Base-by-base conservation (phyloP, 2,797 vertebrate genomes). In the Jordanella pulchra region DNA sequence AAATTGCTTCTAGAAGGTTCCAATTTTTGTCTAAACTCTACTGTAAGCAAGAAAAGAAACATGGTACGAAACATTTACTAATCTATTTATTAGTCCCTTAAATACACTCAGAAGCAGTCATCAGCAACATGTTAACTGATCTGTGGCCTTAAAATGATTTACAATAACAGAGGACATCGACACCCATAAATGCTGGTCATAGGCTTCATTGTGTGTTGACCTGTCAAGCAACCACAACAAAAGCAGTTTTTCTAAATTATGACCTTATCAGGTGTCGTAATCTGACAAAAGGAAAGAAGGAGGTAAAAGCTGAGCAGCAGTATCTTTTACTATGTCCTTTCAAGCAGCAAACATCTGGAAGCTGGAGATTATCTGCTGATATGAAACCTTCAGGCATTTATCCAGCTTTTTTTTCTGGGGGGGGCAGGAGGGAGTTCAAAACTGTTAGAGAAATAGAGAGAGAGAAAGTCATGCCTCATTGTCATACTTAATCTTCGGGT, bases 401-500 rank as follows among this genome's bases (percentile, higher is more conserved):
- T 83, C 68, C 63, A 86, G 71, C 81, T 73, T 68, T 61, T 71
- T 5, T 39, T 7, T n/a, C n/a, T n/a, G n/a, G n/a, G n/a, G n/a
- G n/a, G n/a, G n/a, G n/a, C 47, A 67, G 0, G 25, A 55, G 71
- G 85, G 78, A 90, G 91, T 84, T 66, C 63, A 78, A 91, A 72
- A 84, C 72, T n/a, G 28, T 68, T 27, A 67, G 64, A 78, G 65
- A 81, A 67, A 87, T 13, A 82, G 44, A 25, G 2, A 53, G 61
- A 10, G 67, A 60, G 70, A 82, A 75, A 67, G 84, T 79, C 80
- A 56, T 65, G 81, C 76, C 85, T 91, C 87, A 89, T 91, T 91
- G 89, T 91, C 87, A 91, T 87, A 87, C 89, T 86, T 92, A 89
- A 90, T 92, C 89, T 90, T 76, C 17, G 61, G 89, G 89, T 93